Evolutionary conservation across 1,140 invertebrate genomes (phyloP).

Genomic region (Heliconius melpomene): DNA sequence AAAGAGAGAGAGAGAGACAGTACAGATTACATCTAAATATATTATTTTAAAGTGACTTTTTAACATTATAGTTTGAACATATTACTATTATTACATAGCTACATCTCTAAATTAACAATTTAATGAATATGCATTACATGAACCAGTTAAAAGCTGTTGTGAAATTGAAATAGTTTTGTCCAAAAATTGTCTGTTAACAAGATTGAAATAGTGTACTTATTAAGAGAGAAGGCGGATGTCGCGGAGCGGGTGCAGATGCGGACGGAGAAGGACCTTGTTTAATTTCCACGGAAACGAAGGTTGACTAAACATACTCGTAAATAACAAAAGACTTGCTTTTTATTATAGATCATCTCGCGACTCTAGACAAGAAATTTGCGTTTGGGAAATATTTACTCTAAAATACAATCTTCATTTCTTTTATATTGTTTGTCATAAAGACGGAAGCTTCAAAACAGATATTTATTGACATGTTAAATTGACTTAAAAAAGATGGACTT

Average conservation of each 20-base stretch:
- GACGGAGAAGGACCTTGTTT: background rate
- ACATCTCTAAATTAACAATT: no score
- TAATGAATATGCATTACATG: no score
- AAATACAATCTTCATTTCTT: background rate
- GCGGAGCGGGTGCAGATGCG: background rate
- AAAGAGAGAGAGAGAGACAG: no score
- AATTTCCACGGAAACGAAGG: slow-evolving; percentile 9
- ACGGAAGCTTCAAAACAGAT: background rate
- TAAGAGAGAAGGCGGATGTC: background rate
- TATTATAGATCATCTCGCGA: background rate
- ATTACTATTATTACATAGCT: no score
- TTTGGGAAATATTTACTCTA: background rate
- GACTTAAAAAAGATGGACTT: background rate
- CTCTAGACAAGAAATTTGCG: background rate
- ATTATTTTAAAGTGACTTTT: no score
- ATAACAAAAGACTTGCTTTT: background rate
- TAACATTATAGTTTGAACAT: no score
- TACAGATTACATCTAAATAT: no score
- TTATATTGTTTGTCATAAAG: background rate
- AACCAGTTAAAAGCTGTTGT: background rate
- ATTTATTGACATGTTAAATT: background rate
- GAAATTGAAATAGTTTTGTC: background rate
- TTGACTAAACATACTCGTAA: background rate
- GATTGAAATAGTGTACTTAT: background rate
- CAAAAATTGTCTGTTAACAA: background rate